A percentile compares a stretch with the other conserved stretches of the same genome.
Conservation (phyloP, 2,113 vertebrate genomes). For the Chamaetylas fuelleborni region DNA sequence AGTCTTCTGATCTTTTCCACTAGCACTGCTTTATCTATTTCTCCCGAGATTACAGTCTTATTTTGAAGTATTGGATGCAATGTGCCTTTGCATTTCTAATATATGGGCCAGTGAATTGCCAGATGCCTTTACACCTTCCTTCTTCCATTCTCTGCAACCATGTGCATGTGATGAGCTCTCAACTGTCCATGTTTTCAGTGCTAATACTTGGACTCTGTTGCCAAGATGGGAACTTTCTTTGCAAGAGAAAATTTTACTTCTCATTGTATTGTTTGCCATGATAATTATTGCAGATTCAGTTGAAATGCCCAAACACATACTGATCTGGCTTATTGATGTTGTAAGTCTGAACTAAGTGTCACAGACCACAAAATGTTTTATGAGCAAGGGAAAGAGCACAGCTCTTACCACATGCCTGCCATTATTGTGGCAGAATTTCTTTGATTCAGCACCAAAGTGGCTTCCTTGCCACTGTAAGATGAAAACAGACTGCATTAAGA, state of each 20-base stretch:
- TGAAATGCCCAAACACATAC: background rate
- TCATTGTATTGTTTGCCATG: fast-evolving
- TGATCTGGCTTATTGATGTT: background rate
- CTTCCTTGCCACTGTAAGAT: background rate
- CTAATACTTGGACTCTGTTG: background rate
- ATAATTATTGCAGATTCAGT: background rate
- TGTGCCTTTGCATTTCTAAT: background rate
- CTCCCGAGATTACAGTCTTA: background rate
- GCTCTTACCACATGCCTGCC: background rate
- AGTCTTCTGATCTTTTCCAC: background rate
- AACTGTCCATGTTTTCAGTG: background rate
- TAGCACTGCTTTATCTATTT: background rate
- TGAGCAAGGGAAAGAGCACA: background rate
- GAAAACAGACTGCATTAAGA: background rate
- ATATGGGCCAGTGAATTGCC: too few relatives aligned
- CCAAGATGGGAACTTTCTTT: background rate
- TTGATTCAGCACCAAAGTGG: background rate
- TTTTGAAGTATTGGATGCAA: background rate
- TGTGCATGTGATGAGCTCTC: fast-evolving
- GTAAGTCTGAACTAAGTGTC: background rate
- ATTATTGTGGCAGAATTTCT: background rate
- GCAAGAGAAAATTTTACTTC: background rate
- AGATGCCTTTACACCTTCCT: background rate
- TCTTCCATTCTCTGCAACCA: fast-evolving
- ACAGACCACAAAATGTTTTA: background rate